These are phyloP conservation scores for Aquatica leii DNA, from an alignment of 2,888 invertebrate species.

Conservation along the genomic window DNA sequence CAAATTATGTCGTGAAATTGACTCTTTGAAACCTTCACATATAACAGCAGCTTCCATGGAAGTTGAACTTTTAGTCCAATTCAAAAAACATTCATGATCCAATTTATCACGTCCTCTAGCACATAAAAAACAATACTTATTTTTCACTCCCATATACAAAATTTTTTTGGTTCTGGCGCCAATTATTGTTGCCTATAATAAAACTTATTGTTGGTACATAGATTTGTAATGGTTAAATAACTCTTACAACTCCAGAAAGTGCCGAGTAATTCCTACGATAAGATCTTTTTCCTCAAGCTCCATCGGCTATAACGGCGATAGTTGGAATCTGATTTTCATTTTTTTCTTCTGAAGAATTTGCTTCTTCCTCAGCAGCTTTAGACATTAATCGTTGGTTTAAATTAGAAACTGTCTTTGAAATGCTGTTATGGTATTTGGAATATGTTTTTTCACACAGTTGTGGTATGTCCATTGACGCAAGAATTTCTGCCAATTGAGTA, in stretches of 20 bases:
- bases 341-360: background rate
- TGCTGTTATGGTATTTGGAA: background rate
- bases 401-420: background rate
- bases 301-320: background rate
- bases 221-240: too few relatives aligned
- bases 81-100: too few relatives aligned
- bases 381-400: background rate
- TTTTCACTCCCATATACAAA: too few relatives aligned
- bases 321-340: background rate
- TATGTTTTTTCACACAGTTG: background rate
- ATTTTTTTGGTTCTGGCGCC: too few relatives aligned
- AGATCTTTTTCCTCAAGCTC: background rate
- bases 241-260: constrained; percentile 1
- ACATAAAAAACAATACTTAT: too few relatives aligned
- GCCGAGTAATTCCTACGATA: background rate
- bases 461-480: background rate
- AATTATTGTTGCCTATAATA: too few relatives aligned
- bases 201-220: too few relatives aligned
- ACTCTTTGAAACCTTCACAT: too few relatives aligned
- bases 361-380: background rate
- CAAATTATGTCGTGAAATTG: too few relatives aligned
- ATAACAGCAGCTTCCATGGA: too few relatives aligned
- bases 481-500: background rate
- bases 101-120: too few relatives aligned
- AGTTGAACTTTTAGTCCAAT: too few relatives aligned